Conservation (phyloP, 1,140 invertebrate species). For the Caerostris extrusa region DNA sequence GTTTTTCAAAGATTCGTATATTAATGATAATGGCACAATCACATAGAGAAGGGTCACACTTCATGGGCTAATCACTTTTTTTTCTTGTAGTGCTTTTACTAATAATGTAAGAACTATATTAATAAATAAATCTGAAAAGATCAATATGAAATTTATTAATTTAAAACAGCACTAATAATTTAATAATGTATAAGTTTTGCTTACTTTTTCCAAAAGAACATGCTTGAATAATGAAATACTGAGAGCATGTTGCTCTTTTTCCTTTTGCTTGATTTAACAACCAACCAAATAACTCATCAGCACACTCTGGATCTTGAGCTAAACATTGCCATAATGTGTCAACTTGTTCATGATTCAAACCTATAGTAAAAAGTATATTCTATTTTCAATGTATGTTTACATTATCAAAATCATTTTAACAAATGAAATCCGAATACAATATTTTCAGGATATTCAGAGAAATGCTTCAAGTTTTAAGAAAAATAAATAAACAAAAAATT, state of each 20-base stretch:
- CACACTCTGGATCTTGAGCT: constrained; percentile 90
- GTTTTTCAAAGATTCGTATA: too few relatives aligned
- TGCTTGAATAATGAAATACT: constrained; percentile 92
- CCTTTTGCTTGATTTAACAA: constrained; percentile 89
- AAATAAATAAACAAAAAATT: too few relatives aligned
- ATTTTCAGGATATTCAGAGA: too few relatives aligned
- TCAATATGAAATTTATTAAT: not conserved
- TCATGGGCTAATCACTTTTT: too few relatives aligned
- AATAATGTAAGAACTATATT: not conserved
- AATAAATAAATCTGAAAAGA: not conserved
- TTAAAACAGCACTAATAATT: not conserved
- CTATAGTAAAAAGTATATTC: constrained; percentile 81
- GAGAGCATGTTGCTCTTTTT: constrained; percentile 94
- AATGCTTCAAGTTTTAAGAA: too few relatives aligned
- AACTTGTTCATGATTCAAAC: constrained; percentile 91
- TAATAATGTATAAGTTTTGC: not conserved
- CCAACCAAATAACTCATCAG: constrained; percentile 96
- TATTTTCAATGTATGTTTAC: too few relatives aligned
- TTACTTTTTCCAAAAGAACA: constrained; percentile 90
- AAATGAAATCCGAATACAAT: too few relatives aligned
- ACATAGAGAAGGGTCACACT: too few relatives aligned
- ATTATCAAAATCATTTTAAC: too few relatives aligned
- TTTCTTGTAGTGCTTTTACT: too few relatives aligned
- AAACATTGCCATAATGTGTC: constrained; percentile 95
- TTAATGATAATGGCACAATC: too few relatives aligned